Percentiles rank a stretch among this genome's conserved stretches.
Evolutionary conservation across 2,113 vertebrate genomes (phyloP).

Genomic region (Laterallus jamaicensis): DNA sequence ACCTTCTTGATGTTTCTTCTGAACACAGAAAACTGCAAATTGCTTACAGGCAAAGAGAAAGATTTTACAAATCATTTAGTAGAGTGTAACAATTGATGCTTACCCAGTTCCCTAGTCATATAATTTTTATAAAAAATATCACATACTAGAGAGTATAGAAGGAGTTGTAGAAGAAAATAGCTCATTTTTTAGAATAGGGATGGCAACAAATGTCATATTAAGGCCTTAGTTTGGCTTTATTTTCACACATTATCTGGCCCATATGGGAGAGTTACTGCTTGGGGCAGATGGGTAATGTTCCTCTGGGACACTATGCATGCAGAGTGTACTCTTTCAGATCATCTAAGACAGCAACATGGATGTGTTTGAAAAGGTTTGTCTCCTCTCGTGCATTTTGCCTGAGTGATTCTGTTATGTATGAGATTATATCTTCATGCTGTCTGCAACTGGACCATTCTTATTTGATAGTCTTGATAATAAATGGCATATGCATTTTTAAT

Average conservation of each 20-base stretch:
- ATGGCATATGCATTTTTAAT: constrained; percentile 24
- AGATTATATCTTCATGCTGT: background rate
- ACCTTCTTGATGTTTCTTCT: background rate
- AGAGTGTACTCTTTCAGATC: background rate
- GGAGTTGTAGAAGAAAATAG: background rate
- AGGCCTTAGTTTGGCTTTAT: background rate
- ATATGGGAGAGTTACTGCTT: constrained; percentile 18
- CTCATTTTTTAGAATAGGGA: background rate
- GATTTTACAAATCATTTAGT: background rate
- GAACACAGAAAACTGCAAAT: background rate
- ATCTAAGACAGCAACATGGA: background rate
- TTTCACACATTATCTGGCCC: constrained; percentile 13
- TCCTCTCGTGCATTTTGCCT: background rate
- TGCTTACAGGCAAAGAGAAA: background rate
- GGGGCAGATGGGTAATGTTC: constrained; percentile 49
- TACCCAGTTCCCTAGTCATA: background rate
- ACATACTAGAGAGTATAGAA: background rate
- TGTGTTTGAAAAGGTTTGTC: background rate
- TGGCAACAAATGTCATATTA: background rate
- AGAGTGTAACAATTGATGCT: background rate
- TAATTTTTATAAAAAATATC: background rate
- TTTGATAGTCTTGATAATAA: background rate
- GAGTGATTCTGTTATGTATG: background rate
- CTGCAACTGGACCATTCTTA: background rate
- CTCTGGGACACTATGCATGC: background rate